These are phyloP conservation scores for Oscheius sp. DNA, from an alignment of 2,888 invertebrate species.

Conservation along the genomic window DNA sequence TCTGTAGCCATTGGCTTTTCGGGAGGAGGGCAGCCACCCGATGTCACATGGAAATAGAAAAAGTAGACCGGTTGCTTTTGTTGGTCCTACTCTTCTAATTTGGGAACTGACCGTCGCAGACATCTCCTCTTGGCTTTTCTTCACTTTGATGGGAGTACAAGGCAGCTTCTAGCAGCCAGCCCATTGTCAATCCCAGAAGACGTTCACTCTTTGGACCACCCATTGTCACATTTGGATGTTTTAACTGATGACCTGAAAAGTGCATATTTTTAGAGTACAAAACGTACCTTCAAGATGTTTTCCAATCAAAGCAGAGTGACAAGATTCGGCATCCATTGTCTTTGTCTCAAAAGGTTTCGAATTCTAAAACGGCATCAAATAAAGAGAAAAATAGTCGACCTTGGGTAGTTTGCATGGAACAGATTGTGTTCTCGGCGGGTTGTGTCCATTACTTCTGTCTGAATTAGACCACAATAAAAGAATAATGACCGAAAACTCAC, in stretches of 20 bases:
- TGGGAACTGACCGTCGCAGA: conserved; percentile 26
- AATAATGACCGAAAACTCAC: conserved; percentile 7
- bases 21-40: background rate
- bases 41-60: background rate
- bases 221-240: conserved; percentile 35
- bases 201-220: conserved; percentile 54
- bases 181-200: conserved; percentile 49
- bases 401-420: conserved; percentile 28
- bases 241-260: conserved; percentile 9
- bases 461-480: conserved; percentile 10
- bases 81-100: too few relatives aligned
- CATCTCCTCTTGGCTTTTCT: conserved; percentile 19
- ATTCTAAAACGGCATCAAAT: background rate
- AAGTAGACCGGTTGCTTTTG: background rate
- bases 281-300: conserved; percentile 26
- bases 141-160: conserved; percentile 13
- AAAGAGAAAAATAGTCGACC: background rate
- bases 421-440: conserved; percentile 23
- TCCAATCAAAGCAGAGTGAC: conserved; percentile 20
- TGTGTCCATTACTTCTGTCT: conserved; percentile 29
- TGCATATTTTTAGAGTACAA: background rate
- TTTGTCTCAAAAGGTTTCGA: conserved; percentile 6
- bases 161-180: conserved; percentile 54
- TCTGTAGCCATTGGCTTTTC: background rate
- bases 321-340: conserved; percentile 18